These are phyloP conservation scores for Anthoscopus minutus DNA, from an alignment of 2,113 vertebrate species.

Conservation along the genomic window DNA sequence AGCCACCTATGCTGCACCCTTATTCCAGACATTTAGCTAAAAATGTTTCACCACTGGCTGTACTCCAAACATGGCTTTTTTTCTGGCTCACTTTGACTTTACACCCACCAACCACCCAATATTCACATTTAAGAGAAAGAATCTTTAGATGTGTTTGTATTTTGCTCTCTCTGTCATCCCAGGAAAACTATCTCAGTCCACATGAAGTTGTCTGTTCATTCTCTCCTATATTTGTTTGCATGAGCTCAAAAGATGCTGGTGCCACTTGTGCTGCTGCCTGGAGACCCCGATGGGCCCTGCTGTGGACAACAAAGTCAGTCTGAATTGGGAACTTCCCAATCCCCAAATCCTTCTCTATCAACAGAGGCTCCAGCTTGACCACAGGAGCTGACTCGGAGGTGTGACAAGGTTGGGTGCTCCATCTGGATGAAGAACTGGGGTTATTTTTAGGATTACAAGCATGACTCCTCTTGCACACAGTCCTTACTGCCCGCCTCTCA, in stretches of 20 bases:
- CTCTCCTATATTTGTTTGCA: neutral
- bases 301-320: neutral
- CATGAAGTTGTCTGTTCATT: rapidly evolving
- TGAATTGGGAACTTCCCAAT: neutral
- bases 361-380: neutral
- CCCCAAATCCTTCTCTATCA: neutral
- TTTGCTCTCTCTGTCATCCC: neutral
- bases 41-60: neutral
- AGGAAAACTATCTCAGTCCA: neutral
- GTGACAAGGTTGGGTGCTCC: neutral
- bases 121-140: neutral
- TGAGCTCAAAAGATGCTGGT: neutral
- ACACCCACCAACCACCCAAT: neutral
- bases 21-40: neutral
- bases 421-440: neutral
- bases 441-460: neutral
- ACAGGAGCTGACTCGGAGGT: rapidly evolving
- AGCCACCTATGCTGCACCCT: neutral
- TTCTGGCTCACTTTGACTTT: neutral
- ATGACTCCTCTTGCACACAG: neutral
- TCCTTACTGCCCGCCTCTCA: neutral
- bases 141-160: neutral
- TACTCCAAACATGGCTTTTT: rapidly evolving
- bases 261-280: rapidly evolving
- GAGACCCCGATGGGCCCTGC: rapidly evolving